A percentile compares a stretch with the other conserved stretches of the same genome.
These are phyloP conservation scores for Potorous gilbertii DNA, from an alignment of 2,797 vertebrate species.

Conservation along the genomic window DNA sequence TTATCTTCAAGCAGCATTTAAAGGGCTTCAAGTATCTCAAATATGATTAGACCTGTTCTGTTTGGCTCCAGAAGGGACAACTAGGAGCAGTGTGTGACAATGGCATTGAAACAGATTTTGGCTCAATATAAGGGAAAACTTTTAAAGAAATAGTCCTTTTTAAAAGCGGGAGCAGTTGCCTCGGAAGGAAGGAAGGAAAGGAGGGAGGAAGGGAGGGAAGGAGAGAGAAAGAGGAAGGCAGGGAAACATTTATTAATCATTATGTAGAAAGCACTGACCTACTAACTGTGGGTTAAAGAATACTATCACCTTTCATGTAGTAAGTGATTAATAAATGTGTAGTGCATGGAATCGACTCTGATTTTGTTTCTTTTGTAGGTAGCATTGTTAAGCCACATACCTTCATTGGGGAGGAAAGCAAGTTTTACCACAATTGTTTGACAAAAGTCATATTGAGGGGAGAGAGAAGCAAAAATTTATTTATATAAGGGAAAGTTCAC, in stretches of 20 bases:
- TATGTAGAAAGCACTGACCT: background rate
- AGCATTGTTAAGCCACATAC: background rate
- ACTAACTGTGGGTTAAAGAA: background rate
- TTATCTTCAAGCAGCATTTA: background rate
- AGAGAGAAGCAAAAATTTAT: background rate
- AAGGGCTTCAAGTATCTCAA: background rate
- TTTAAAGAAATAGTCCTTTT: background rate
- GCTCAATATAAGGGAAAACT: background rate
- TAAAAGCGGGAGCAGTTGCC: background rate
- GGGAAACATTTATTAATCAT: background rate
- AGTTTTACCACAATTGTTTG: background rate
- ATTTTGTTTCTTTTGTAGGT: background rate
- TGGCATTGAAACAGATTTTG: background rate
- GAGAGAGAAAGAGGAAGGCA: rapidly evolving
- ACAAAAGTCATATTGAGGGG: background rate
- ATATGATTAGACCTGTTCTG: background rate
- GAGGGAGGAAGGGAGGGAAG: too few species aligned
- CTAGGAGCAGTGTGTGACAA: background rate
- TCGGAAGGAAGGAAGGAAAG: too few species aligned
- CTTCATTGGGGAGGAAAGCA: background rate
- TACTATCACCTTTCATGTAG: background rate
- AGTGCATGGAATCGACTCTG: background rate
- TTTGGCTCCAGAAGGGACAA: background rate
- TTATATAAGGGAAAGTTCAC: background rate
- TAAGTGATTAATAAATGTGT: background rate